Percentiles rank a stretch among this genome's conserved stretches.
These are phyloP conservation scores for Octodonta nipae DNA, from an alignment of 2,888 invertebrate genomes.

Conservation along the genomic window DNA sequence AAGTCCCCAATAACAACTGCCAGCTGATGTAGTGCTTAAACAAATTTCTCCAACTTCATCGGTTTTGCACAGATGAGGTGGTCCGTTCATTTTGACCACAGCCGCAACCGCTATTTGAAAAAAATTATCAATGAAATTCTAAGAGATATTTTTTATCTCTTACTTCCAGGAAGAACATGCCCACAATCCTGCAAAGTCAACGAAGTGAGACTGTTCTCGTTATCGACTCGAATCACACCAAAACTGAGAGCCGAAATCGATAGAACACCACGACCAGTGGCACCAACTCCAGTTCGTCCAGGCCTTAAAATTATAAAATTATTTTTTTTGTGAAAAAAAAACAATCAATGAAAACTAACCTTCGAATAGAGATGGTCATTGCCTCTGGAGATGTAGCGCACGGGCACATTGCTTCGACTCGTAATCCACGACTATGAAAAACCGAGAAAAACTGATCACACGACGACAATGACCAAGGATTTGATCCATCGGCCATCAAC, in stretches of 20 bases:
- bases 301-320: too few relatives aligned
- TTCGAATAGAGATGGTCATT: conserved; percentile 84
- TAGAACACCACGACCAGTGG: conserved; percentile 40
- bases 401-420: conserved; percentile 94
- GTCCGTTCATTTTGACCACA: conserved; percentile 90
- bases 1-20: conserved; percentile 92
- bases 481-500: conserved; percentile 95
- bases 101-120: conserved; percentile 95
- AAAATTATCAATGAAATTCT: neutral
- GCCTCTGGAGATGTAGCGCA: conserved; percentile 96
- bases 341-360: too few relatives aligned
- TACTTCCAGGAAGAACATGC: conserved; percentile 84
- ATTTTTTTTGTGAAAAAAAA: too few relatives aligned
- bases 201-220: conserved; percentile 94
- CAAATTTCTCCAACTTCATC: conserved; percentile 99
- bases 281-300: conserved; percentile 73
- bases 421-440: conserved; percentile 83
- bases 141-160: neutral
- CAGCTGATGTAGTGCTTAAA: conserved; percentile 85
- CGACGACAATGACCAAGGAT: conserved; percentile 97
- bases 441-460: conserved; percentile 97
- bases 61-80: conserved; percentile 88
- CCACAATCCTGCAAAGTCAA: conserved; percentile 97
- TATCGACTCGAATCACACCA: conserved; percentile 95
- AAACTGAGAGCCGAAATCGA: conserved; percentile 74